Percentiles rank a stretch among this genome's conserved stretches.
Evolutionary conservation across 1,140 invertebrate genomes (phyloP).

Genomic region (Diachasmimorpha longicaudata): DNA sequence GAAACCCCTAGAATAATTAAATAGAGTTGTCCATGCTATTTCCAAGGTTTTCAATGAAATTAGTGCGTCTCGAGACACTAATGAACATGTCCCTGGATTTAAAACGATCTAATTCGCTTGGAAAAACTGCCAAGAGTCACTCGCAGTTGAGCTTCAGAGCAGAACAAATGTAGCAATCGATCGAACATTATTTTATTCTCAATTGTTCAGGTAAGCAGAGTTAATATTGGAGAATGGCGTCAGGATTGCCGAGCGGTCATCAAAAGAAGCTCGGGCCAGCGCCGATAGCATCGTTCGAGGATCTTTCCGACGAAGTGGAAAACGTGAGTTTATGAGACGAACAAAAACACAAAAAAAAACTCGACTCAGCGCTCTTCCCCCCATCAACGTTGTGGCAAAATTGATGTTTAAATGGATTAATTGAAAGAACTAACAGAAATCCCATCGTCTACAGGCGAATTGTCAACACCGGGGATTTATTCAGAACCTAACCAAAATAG

Average conservation of each 20-base stretch:
- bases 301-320: conserved; percentile 82
- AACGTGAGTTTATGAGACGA: conserved; percentile 57
- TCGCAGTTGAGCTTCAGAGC: neutral
- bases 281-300: conserved; percentile 91
- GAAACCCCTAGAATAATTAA: too few species aligned
- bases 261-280: conserved; percentile 84
- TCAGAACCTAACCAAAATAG: conserved; percentile 6
- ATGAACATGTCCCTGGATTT: neutral
- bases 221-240: conserved; percentile 46
- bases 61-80: neutral
- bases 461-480: neutral
- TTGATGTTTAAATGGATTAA: conserved; percentile 2
- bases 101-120: neutral
- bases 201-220: conserved; percentile 1
- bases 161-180: neutral
- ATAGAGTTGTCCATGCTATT: too few species aligned
- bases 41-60: too few species aligned
- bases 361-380: neutral
- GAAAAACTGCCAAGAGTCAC: neutral
- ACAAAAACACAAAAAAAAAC: conserved; percentile 12
- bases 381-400: neutral
- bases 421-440: conserved; percentile 2
- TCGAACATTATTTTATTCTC: neutral
- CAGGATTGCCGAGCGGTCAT: conserved; percentile 56
- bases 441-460: neutral